Evolutionary conservation across 2,888 invertebrate species (phyloP).

Genomic region (Apamea epomidion): DNA sequence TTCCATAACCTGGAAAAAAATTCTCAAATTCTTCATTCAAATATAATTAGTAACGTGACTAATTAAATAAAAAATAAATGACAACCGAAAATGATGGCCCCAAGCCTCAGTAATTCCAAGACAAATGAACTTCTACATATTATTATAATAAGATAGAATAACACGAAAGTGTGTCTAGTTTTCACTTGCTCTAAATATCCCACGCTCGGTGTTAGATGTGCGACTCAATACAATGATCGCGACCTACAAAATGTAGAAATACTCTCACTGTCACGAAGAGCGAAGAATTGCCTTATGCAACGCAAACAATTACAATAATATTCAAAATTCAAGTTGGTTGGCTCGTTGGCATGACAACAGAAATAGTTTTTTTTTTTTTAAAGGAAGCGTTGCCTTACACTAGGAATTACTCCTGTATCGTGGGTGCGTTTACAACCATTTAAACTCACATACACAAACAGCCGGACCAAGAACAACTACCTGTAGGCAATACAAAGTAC

Average conservation of each 20-base stretch:
- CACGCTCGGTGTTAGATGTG: constrained; percentile 67
- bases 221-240: constrained; percentile 75
- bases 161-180: constrained; percentile 66
- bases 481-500: no score
- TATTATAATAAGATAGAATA: constrained; percentile 41
- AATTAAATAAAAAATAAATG: not conserved
- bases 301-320: constrained; percentile 57
- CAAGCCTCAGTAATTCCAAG: not conserved
- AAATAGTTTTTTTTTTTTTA: no score
- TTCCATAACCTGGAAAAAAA: no score
- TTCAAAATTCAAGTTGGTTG: constrained; percentile 28
- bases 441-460: no score
- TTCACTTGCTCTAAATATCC: constrained; percentile 79
- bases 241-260: constrained; percentile 85
- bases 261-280: constrained; percentile 84
- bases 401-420: no score
- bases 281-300: constrained; percentile 68
- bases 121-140: constrained; percentile 7
- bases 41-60: not conserved
- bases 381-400: no score
- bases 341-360: constrained; percentile 30
- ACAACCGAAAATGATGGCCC: no score
- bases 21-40: no score
- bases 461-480: no score
- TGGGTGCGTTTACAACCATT: no score